Percentiles rank a stretch among this genome's conserved stretches.
phyloP scores from a whole-genome alignment of 2,888 invertebrate species.

The Agriotes lineatus region DNA sequence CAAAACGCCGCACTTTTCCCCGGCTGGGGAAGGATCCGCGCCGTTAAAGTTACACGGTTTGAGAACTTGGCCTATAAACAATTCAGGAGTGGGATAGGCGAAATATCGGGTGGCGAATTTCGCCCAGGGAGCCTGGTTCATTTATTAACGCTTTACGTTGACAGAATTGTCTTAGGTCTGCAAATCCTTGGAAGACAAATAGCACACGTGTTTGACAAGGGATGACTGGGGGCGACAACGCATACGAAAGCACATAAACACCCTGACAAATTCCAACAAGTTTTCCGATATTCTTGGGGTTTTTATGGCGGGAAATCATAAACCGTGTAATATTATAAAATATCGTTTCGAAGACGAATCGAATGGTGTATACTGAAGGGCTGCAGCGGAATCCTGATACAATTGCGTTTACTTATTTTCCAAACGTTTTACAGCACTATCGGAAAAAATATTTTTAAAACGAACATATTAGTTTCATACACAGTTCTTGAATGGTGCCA shows the following conservation, averaged over 20 bases:
- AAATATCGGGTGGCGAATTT: conserved; percentile 46
- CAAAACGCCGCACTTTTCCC: conserved; percentile 39
- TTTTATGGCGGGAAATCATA: no score
- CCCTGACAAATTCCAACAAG: neutral
- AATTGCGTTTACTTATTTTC: no score
- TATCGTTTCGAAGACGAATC: no score
- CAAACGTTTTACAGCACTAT: no score
- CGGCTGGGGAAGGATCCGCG: conserved; percentile 33
- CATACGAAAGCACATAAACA: neutral
- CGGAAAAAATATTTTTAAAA: no score
- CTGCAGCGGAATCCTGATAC: no score
- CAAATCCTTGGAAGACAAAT: conserved; percentile 39
- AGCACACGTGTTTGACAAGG: conserved; percentile 17
- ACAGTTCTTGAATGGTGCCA: no score
- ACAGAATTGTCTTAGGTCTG: conserved; percentile 42
- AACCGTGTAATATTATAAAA: no score
- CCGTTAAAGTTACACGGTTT: conserved; percentile 44
- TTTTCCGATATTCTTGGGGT: no score
- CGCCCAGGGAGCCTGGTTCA: conserved; percentile 45
- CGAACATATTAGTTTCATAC: no score
- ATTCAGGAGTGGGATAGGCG: conserved; percentile 44
- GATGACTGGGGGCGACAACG: neutral
- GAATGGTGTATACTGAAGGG: no score
- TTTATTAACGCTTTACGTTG: conserved; percentile 50
- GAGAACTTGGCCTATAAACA: conserved; percentile 45